phyloP scores from a whole-genome alignment of 2,888 invertebrate genomes.

The Abscondita cerata region DNA sequence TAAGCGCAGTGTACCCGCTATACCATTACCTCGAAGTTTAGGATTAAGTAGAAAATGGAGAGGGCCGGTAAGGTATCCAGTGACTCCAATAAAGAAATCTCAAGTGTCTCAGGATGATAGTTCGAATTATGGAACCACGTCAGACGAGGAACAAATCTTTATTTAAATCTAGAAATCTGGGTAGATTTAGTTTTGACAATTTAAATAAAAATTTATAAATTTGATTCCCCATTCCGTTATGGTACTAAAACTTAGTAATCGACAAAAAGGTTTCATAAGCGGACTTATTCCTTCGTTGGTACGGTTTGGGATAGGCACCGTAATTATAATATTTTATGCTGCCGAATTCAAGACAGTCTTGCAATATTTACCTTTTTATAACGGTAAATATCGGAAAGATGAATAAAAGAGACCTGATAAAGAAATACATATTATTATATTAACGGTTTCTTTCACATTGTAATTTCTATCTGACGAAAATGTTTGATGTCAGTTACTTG shows the following conservation, averaged over 20 bases:
- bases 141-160: constrained; percentile 72
- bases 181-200: not conserved
- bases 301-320: constrained; percentile 30
- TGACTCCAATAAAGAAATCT: constrained; percentile 66
- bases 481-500: too few species aligned
- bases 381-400: constrained; percentile 37
- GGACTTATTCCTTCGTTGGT: constrained; percentile 35
- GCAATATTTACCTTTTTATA: constrained; percentile 43
- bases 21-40: constrained; percentile 66
- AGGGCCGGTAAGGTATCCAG: constrained; percentile 70
- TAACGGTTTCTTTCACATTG: too few species aligned
- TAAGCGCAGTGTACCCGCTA: constrained; percentile 41
- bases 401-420: too few species aligned
- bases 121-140: constrained; percentile 60
- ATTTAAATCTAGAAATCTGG: constrained; percentile 54
- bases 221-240: not conserved
- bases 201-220: not conserved
- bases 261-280: constrained; percentile 4
- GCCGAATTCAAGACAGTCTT: constrained; percentile 43
- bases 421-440: too few species aligned
- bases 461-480: too few species aligned
- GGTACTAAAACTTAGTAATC: constrained; percentile 37
- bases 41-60: constrained; percentile 67
- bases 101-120: constrained; percentile 49
- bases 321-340: constrained; percentile 35